Evolutionary conservation across 92 coral and sea anemone species (phyloP).

Genomic region (Phenganax subtilis): DNA sequence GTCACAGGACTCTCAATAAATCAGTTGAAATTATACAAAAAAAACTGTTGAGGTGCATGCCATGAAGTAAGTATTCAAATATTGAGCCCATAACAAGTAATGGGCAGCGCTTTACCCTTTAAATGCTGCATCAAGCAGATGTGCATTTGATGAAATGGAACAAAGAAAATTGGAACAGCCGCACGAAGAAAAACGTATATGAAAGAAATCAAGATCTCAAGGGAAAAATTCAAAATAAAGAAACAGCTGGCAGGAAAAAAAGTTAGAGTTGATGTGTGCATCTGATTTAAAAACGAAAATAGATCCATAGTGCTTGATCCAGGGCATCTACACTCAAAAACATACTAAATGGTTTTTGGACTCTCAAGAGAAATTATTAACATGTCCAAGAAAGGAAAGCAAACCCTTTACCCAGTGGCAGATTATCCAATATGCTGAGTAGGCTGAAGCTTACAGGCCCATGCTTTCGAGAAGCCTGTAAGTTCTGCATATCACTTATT

Average conservation of each 20-base stretch:
- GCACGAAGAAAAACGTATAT: constrained; percentile 40
- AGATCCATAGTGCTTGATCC: background rate
- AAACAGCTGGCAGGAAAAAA: constrained; percentile 39
- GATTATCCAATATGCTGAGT: too few relatives aligned
- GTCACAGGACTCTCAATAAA: too few relatives aligned
- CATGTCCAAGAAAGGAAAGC: background rate
- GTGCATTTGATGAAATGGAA: constrained; percentile 33
- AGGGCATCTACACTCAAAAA: background rate
- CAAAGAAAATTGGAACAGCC: constrained; percentile 28
- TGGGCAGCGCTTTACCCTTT: too few relatives aligned
- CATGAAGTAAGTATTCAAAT: too few relatives aligned
- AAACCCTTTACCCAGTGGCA: background rate
- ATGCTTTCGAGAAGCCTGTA: too few relatives aligned
- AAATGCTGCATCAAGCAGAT: constrained; percentile 4
- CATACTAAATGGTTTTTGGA: background rate
- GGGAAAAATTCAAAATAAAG: constrained; percentile 29
- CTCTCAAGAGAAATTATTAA: constrained; percentile 29
- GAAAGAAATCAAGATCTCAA: constrained; percentile 30
- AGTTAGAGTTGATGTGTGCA: constrained; percentile 27
- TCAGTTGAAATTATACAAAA: too few relatives aligned
- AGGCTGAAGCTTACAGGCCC: too few relatives aligned
- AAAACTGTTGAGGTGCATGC: too few relatives aligned
- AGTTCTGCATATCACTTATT: too few relatives aligned
- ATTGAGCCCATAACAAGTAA: too few relatives aligned
- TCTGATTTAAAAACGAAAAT: background rate